Conservation (phyloP, 2,797 vertebrate genomes). For the Characodon lateralis region DNA sequence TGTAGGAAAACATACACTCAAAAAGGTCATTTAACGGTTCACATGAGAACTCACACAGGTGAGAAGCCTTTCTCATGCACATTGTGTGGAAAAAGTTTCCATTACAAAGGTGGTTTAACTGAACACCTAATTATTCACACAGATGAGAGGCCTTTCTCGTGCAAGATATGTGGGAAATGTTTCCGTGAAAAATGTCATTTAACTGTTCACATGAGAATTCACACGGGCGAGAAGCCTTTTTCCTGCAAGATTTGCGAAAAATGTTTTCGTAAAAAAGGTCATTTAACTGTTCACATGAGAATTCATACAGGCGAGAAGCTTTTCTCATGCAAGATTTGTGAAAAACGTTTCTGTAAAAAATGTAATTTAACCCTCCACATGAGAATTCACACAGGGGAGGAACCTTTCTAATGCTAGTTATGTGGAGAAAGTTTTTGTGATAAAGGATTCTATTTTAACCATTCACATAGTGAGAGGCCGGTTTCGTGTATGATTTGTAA, state of each 20-base stretch:
- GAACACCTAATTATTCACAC: not conserved
- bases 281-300: not conserved
- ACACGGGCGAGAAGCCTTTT: not conserved
- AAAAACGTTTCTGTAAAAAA: not conserved
- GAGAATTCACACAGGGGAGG: not conserved
- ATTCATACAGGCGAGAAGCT: not conserved
- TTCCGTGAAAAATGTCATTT: slow-evolving; percentile 9
- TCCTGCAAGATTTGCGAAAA: not conserved
- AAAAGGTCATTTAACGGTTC: slow-evolving; percentile 2
- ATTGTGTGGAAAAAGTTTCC: slow-evolving; percentile 2
- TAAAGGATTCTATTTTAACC: not conserved
- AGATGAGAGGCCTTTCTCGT: not conserved
- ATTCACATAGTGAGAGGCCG: not conserved
- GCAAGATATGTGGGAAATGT: not conserved
- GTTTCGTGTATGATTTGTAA: not conserved
- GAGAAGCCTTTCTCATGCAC: not conserved
- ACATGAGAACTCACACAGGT: slow-evolving; percentile 5
- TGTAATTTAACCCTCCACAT: not conserved
- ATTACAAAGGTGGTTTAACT: not conserved
- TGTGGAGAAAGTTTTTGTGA: not conserved
- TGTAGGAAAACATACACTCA: not conserved
- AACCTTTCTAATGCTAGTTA: not conserved
- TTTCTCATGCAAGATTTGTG: not conserved
- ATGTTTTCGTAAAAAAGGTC: not conserved
- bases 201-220: not conserved